Base-by-base conservation (phyloP, 2,888 invertebrate genomes). In the Thecophora atra region DNA sequence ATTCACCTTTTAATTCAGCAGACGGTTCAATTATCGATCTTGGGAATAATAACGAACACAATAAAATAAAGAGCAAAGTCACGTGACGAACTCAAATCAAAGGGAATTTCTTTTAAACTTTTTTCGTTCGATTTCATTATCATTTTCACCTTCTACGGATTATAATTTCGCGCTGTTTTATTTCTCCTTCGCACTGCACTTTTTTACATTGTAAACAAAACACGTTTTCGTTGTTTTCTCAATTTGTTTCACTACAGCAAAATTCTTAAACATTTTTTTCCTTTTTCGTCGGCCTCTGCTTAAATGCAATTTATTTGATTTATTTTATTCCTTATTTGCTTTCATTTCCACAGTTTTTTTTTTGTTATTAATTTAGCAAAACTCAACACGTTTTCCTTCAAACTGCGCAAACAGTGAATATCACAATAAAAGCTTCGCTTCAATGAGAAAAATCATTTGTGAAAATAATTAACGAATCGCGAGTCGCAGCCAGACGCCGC, bases 191-290 rank as follows among this genome's bases (percentile, higher is more conserved):
- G 26, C 19, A 44, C 11, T 17, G 24, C 24, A 19, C 28, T 17
- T 15, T 67, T 63, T 64, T 70, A 13, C 70, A 70, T 51, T 70
- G 56, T 63, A 54, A 70, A 70, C 70, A 64, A 64, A 70, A 19
- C 70, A 54, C 37, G 47, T 37, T 37, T 37, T 37, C 7, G 2
- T 37, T 37, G 37, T 37, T 6, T 37, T n/a, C n/a, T n/a, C n/a
- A 37, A 8, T 37, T 37, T 11, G 6, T 37, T 2, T 37, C 37
- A 37, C 37, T 37, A 11, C 47, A 62, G 21, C 62, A 44, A 60
- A 47, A 19, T 62, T 21, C 30, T n/a, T n/a, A n/a, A n/a, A n/a
- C n/a, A n/a, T n/a, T n/a, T n/a, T n/a, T n/a, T n/a, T n/a, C n/a
- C n/a, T n/a, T n/a, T 26, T 51, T 62, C n/a, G n/a, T 69, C 30